These are phyloP conservation scores for Drosophila nikananu DNA, from an alignment of 1,140 invertebrate species.

Conservation along the genomic window DNA sequence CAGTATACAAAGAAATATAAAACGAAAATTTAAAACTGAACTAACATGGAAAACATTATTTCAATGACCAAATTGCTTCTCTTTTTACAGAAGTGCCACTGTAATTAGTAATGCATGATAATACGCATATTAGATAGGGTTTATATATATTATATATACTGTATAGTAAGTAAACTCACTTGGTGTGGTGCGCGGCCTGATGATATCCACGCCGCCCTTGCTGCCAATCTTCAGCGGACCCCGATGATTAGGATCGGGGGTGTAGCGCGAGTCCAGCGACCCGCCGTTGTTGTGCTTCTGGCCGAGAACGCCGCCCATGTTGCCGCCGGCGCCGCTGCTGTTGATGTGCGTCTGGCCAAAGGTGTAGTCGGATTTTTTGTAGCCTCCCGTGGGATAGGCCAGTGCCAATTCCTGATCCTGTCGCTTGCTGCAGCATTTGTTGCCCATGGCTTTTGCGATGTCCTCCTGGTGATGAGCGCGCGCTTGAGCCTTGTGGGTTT, in stretches of 20 bases:
- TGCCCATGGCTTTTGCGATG: conserved; percentile 70
- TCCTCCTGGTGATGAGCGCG: conserved; percentile 1
- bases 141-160: neutral
- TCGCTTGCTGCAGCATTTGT: conserved; percentile 89
- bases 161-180: conserved; percentile 86
- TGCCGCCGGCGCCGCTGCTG: conserved; percentile 55
- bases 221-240: conserved; percentile 86
- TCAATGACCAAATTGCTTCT: too few species aligned
- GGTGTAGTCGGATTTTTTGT: conserved; percentile 89
- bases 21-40: too few species aligned
- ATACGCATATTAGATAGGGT: conserved; percentile 13
- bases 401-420: conserved; percentile 89
- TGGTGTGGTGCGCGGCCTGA: conserved; percentile 89
- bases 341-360: conserved; percentile 84
- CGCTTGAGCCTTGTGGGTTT: conserved; percentile 10
- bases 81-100: neutral
- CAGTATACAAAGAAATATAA: neutral
- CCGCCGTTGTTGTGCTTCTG: conserved; percentile 88
- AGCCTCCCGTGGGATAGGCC: conserved; percentile 87
- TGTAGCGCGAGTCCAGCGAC: conserved; percentile 90
- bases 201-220: conserved; percentile 89
- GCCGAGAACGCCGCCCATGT: conserved; percentile 62
- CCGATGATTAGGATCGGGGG: conserved; percentile 92
- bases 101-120: conserved; percentile 50
- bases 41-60: too few species aligned